Conservation (phyloP, 2,797 vertebrate genomes). For the Falco biarmicus region DNA sequence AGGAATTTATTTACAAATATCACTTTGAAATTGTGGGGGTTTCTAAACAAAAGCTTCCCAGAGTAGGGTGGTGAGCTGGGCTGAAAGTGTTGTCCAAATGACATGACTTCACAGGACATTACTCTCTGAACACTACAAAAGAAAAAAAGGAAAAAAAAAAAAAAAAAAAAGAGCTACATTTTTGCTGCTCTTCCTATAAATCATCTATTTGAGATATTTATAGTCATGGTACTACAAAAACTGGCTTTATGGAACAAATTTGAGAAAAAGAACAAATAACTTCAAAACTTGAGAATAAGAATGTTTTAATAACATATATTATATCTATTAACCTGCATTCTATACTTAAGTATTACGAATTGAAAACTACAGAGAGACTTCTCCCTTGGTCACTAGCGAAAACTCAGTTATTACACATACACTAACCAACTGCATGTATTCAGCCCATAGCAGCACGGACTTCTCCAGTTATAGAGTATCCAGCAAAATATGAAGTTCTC, state of each 20-base stretch:
- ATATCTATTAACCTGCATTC: neutral
- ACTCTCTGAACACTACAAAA: neutral
- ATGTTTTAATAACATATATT: neutral
- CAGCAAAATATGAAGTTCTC: neutral
- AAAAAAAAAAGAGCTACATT: neutral
- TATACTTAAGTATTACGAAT: neutral
- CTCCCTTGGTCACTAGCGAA: fast-evolving
- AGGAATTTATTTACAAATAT: neutral
- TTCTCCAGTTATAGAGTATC: neutral
- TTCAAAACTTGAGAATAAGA: neutral
- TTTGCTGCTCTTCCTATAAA: neutral
- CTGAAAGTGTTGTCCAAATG: neutral
- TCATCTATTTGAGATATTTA: neutral
- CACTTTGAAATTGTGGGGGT: neutral
- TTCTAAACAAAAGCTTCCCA: neutral
- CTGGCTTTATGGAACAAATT: neutral
- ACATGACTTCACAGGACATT: neutral
- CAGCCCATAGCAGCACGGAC: neutral
- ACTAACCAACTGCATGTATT: neutral
- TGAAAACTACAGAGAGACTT: neutral
- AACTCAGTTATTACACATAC: neutral
- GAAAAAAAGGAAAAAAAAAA: too few species aligned
- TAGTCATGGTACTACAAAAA: neutral
- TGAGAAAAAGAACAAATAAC: neutral
- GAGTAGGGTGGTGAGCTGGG: neutral